These are phyloP conservation scores for Solen grandis DNA, from an alignment of 1,140 invertebrate species.

Conservation along the genomic window DNA sequence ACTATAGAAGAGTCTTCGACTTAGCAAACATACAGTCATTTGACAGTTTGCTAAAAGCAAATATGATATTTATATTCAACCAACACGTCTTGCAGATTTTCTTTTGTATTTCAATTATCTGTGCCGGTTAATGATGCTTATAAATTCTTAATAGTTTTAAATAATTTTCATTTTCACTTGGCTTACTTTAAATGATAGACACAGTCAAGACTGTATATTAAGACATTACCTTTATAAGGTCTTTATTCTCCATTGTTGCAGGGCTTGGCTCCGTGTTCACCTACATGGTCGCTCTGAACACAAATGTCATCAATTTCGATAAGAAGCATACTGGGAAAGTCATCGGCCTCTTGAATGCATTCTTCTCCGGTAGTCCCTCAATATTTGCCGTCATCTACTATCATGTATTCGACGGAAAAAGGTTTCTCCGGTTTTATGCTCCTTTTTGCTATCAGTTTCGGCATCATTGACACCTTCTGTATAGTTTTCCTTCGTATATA, in stretches of 20 bases:
- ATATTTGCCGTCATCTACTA: conserved; percentile 60
- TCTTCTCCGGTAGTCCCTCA: conserved; percentile 61
- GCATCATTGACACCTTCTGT: conserved; percentile 43
- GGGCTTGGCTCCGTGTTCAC: conserved; percentile 63
- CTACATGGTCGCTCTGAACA: conserved; percentile 65
- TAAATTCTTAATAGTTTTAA: too few species aligned
- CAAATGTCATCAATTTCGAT: conserved; percentile 64
- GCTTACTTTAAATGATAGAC: too few species aligned
- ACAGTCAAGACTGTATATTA: too few species aligned
- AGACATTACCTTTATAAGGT: too few species aligned
- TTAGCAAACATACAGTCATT: too few species aligned
- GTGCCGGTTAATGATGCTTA: too few species aligned
- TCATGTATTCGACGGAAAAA: not conserved
- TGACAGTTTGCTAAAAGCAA: too few species aligned
- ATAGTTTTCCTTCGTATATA: conserved; percentile 45
- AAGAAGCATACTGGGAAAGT: conserved; percentile 60
- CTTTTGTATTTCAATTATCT: too few species aligned
- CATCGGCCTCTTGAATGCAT: conserved; percentile 60
- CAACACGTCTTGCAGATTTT: too few species aligned
- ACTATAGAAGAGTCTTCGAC: too few species aligned
- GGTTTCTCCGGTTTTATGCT: conserved; percentile 43
- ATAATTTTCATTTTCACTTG: too few species aligned
- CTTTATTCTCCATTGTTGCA: conserved; percentile 30
- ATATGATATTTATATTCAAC: too few species aligned
- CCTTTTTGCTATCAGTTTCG: conserved; percentile 49